Conservation (phyloP, 2,113 vertebrate genomes). For the Sardina pilchardus region DNA sequence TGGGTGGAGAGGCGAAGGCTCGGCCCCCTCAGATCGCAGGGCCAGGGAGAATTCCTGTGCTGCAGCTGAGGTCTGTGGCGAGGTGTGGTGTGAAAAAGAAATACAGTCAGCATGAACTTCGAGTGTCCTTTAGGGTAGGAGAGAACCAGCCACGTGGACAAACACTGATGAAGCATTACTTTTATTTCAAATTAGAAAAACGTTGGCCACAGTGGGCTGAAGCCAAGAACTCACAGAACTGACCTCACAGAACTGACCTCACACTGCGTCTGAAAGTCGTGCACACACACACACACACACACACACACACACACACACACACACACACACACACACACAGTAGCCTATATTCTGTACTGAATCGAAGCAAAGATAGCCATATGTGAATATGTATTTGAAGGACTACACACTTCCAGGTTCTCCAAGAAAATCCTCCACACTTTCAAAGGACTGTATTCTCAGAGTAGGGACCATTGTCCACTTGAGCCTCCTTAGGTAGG, state of each 20-base stretch:
- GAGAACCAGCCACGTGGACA: background rate
- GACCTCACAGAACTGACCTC: no score
- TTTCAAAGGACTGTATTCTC: no score
- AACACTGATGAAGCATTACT: background rate
- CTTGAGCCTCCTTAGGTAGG: no score
- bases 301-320: background rate
- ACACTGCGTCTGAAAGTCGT: no score
- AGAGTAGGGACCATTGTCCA: no score
- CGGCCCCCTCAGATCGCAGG: background rate
- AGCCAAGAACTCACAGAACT: no score
- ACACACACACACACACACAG: background rate
- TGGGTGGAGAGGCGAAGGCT: background rate
- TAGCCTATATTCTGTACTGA: no score
- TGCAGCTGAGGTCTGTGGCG: background rate
- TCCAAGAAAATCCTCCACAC: no score
- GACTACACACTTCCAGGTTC: no score
- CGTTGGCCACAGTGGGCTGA: background rate
- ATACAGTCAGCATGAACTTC: background rate
- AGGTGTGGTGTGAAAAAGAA: background rate
- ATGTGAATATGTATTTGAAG: no score
- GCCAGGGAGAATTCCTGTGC: background rate
- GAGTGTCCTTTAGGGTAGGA: background rate
- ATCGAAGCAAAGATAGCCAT: no score
- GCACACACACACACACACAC: background rate
- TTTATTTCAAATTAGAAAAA: no score